Conservation (phyloP, 2,113 vertebrate genomes). For the Solenodon paradoxus region DNA sequence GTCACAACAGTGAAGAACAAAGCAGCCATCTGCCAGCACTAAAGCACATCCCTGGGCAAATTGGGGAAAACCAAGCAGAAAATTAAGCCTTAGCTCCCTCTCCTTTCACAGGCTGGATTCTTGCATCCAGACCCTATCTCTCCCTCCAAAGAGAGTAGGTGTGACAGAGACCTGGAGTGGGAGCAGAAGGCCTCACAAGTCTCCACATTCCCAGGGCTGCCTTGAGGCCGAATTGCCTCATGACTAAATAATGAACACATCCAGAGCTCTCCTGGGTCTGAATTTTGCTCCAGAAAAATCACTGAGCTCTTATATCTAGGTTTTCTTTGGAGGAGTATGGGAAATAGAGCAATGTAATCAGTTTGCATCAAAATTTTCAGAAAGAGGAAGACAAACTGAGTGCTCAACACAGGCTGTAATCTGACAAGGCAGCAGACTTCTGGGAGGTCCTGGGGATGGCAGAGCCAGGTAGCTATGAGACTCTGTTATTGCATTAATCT, state of each 20-base stretch:
- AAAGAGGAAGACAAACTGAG: neutral
- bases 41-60: neutral
- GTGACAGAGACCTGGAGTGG: neutral
- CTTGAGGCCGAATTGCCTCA: neutral
- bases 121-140: neutral
- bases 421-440: neutral
- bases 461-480: neutral
- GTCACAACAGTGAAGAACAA: neutral
- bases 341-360: neutral
- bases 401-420: neutral
- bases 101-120: neutral
- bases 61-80: slow-evolving; percentile 4
- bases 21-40: neutral
- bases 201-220: neutral
- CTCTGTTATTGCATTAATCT: neutral
- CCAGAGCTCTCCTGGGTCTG: neutral
- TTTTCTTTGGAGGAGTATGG: neutral
- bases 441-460: neutral
- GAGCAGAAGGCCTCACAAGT: neutral
- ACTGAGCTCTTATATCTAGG: neutral
- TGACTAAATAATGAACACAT: neutral
- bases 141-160: neutral
- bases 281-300: neutral
- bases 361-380: neutral
- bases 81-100: neutral